Evolutionary conservation across 2,797 vertebrate genomes (phyloP).

Genomic region (Enteromius argenteus): DNA sequence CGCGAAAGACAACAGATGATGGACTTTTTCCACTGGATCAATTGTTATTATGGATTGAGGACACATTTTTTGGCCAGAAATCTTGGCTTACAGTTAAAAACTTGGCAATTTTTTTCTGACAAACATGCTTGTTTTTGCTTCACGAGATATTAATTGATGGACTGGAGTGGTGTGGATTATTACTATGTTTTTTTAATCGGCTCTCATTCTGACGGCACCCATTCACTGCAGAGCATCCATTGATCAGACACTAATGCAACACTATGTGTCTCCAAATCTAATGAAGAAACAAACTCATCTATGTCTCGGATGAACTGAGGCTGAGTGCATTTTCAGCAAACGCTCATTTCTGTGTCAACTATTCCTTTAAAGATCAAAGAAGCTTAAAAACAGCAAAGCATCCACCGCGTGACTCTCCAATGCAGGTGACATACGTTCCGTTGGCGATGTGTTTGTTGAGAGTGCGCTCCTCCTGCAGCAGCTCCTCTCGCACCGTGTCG

Average conservation of each 20-base stretch:
- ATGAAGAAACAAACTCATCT: neutral
- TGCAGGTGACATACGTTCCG: conserved; percentile 77
- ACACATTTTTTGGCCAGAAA: too few relatives aligned
- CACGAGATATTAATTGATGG: too few relatives aligned
- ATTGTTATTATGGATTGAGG: too few relatives aligned
- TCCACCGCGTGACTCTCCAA: neutral
- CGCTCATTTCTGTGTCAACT: neutral
- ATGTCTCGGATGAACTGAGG: neutral
- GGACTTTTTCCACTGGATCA: too few relatives aligned
- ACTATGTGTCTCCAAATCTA: neutral
- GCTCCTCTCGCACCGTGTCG: conserved; percentile 85
- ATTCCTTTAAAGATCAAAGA: neutral
- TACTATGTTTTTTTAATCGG: too few relatives aligned
- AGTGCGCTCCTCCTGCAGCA: conserved; percentile 83
- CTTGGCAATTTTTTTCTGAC: too few relatives aligned
- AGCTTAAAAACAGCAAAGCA: neutral
- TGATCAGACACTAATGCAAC: too few relatives aligned
- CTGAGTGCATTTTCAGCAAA: neutral
- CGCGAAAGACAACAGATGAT: neutral
- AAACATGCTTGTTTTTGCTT: too few relatives aligned
- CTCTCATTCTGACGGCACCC: too few relatives aligned
- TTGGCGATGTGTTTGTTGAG: conserved; percentile 85
- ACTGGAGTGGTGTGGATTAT: too few relatives aligned
- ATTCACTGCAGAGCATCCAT: neutral
- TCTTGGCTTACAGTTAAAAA: too few relatives aligned